Percentiles rank a stretch among this genome's conserved stretches.
Conservation (phyloP, 2,113 vertebrate genomes). For the Labrus mixtus region DNA sequence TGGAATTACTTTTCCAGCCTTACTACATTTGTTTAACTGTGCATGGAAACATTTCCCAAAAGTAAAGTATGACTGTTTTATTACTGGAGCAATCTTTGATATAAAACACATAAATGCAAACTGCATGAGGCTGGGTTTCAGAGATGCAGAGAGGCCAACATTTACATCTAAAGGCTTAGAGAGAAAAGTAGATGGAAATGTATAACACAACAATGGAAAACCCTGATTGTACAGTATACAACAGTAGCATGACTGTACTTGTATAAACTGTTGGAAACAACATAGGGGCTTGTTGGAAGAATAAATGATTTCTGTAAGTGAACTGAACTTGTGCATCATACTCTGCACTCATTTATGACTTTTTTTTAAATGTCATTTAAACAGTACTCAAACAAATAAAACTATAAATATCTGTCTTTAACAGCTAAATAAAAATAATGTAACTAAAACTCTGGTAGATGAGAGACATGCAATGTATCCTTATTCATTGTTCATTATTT, state of each 20-base stretch:
- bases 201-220: constrained; percentile 37
- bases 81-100: constrained; percentile 19
- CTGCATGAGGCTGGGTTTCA: constrained; percentile 10
- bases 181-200: constrained; percentile 9
- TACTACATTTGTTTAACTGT: constrained; percentile 38
- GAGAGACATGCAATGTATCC: neutral
- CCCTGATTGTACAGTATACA: constrained; percentile 7
- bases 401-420: neutral
- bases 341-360: neutral
- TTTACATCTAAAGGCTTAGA: constrained; percentile 26
- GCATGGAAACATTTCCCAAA: constrained; percentile 38
- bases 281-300: neutral
- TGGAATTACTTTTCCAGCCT: constrained; percentile 39
- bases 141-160: constrained; percentile 2
- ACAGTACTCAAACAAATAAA: neutral
- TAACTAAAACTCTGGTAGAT: neutral
- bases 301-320: no score
- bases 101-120: constrained; percentile 48
- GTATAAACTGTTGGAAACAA: neutral
- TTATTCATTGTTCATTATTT: neutral
- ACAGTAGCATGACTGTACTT: neutral
- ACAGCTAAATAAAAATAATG: neutral
- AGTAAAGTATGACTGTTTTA: constrained; percentile 32
- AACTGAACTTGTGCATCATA: neutral
- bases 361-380: neutral